These are phyloP conservation scores for Gasteruption jaculator DNA, from an alignment of 2,888 invertebrate species.

Conservation along the genomic window DNA sequence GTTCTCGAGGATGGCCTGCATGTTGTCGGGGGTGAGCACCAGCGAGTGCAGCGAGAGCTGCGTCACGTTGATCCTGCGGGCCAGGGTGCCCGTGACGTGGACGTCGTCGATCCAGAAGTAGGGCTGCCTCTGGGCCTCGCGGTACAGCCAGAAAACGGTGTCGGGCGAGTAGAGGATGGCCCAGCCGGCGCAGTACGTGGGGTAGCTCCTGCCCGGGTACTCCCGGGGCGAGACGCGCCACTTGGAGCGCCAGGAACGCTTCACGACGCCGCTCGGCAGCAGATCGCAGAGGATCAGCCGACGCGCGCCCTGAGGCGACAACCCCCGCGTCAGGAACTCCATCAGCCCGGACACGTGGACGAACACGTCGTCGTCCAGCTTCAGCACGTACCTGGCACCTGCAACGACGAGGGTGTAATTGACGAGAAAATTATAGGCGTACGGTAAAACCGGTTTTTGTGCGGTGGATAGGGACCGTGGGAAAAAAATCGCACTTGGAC, in stretches of 20 bases:
- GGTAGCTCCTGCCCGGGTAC: conserved; percentile 63
- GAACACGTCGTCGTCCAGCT: conserved; percentile 54
- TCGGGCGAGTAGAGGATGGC: conserved; percentile 66
- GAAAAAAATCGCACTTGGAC: not conserved
- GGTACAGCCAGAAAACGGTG: conserved; percentile 57
- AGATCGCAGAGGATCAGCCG: conserved; percentile 65
- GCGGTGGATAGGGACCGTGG: no score
- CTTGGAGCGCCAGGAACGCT: conserved; percentile 66
- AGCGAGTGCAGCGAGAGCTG: conserved; percentile 55
- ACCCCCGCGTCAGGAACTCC: conserved; percentile 53
- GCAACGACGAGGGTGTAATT: conserved; percentile 13
- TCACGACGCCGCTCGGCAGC: conserved; percentile 53
- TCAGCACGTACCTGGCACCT: conserved; percentile 52
- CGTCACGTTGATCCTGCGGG: conserved; percentile 56
- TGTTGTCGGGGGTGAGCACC: conserved; percentile 45
- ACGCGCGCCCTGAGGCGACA: conserved; percentile 60
- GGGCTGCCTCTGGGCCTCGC: conserved; percentile 58
- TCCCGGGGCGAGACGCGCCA: conserved; percentile 72
- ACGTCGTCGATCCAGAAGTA: conserved; percentile 86
- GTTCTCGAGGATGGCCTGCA: conserved; percentile 36
- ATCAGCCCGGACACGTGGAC: conserved; percentile 49
- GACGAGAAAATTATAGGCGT: conserved; percentile 1
- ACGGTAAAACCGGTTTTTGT: no score
- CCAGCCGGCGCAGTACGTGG: conserved; percentile 73
- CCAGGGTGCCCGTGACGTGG: conserved; percentile 68